Evolutionary conservation across 2,797 vertebrate species (phyloP).

Genomic region (Rhynchotus rufescens): DNA sequence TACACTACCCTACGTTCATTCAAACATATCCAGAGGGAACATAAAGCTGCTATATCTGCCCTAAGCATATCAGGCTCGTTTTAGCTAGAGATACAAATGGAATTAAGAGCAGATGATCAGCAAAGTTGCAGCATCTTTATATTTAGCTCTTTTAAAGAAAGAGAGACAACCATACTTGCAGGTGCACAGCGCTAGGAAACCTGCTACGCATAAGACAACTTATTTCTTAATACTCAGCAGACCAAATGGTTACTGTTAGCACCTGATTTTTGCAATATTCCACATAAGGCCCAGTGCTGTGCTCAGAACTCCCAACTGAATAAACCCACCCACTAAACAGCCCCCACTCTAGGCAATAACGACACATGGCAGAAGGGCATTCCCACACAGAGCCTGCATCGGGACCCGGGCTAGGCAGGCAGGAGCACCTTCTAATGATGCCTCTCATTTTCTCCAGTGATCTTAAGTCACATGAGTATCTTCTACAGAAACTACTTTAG

Average conservation of each 20-base stretch:
- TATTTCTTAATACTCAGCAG: rapidly evolving
- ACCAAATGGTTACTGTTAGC: rapidly evolving
- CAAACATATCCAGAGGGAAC: rapidly evolving
- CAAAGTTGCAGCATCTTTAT: background rate
- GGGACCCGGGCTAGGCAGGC: background rate
- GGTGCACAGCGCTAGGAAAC: rapidly evolving
- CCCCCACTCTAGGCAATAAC: background rate
- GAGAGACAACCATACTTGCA: no score
- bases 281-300: rapidly evolving
- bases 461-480: background rate
- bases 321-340: rapidly evolving
- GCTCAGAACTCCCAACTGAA: background rate
- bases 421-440: background rate
- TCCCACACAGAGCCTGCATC: conserved; percentile 7
- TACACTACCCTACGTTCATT: rapidly evolving
- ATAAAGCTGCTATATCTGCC: background rate
- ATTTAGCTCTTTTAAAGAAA: no score
- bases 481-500: conserved; percentile 54
- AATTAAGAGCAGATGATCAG: rapidly evolving
- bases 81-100: background rate
- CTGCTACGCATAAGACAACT: rapidly evolving
- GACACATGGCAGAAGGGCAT: background rate
- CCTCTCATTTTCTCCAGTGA: background rate
- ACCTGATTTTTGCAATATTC: rapidly evolving
- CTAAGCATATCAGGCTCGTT: background rate